Evolutionary conservation across 2,888 invertebrate genomes (phyloP), one percentile per base, ranked within the genome.

Genomic region (Ectobius pallidus): DNA sequence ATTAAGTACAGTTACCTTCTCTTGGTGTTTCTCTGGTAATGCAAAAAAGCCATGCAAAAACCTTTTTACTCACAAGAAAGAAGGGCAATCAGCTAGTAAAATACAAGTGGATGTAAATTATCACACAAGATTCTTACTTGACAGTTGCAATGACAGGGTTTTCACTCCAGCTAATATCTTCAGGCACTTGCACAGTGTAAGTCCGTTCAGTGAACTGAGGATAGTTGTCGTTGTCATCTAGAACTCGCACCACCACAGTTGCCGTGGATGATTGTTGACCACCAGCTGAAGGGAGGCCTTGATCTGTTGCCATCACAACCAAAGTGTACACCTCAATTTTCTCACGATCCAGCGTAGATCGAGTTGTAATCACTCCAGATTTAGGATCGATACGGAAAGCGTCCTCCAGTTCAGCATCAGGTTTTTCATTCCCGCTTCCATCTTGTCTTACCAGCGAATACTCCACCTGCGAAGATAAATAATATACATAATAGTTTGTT

Each of bases 201-300:
- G 95, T 93, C 77, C 94, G 88, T 82, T 96, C 94, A 65, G 92
- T 91, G 83, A 96, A 96, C 82, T 96, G 95, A 0, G 96, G 96
- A 82, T 95, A 95, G 82, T 96, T 96, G 84, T 96, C 96, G 79
- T 95, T 95, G 81, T 96, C 96, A 78, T 97, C 96, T 67, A 93
- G 82, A 6, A 97, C 88, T 77, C 91, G 91, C 34, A 97, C 90
- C 76, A 93, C 88, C 46, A 97, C 89, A 32, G 92, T 93, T 0
- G 96, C 93, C 80, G 91, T 93, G 74, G 95, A 92, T 0, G 94
- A 92, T 79, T 90, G 87, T 73, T 95, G 87, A 70, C 92, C 91
- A 14, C 63, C 71, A n/a, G 91, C 87, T 11, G 91, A 88, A 0
- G 94, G 92, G 27, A 89, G 90, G 0, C 95, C 93, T 80, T 93